phyloP scores from a whole-genome alignment of 1,140 invertebrate genomes.

The Ceratosolen solmsi region DNA sequence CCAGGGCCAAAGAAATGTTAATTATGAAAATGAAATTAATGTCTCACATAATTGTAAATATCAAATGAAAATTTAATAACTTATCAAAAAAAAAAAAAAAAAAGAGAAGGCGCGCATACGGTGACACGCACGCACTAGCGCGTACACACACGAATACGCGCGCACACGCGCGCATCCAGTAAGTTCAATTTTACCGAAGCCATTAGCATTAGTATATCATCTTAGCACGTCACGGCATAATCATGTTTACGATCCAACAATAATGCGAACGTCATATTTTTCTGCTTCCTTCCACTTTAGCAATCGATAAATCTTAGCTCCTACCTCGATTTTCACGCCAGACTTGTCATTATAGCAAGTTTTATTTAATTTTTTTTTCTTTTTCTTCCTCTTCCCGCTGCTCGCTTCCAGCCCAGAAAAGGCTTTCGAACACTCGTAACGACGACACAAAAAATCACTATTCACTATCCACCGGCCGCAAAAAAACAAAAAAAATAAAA shows the following conservation, averaged over 20 bases:
- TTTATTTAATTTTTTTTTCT: not conserved
- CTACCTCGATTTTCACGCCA: constrained; percentile 11
- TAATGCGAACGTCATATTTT: constrained; percentile 54
- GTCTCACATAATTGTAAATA: not conserved
- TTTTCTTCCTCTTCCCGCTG: not conserved
- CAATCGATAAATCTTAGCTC: constrained; percentile 51
- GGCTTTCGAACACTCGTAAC: not conserved
- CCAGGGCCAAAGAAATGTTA: not conserved
- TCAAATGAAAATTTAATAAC: not conserved
- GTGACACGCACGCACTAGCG: too few species aligned
- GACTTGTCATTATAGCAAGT: constrained; percentile 1
- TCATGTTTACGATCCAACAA: constrained; percentile 54
- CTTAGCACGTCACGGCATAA: constrained; percentile 43
- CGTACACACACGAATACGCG: too few species aligned
- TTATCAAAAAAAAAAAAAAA: not conserved
- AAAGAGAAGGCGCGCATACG: too few species aligned
- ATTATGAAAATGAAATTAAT: not conserved
- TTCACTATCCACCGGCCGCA: not conserved
- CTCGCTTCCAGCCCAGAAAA: not conserved
- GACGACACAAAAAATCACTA: not conserved
- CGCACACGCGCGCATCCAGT: too few species aligned
- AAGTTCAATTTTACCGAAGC: not conserved
- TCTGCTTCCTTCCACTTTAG: not conserved
- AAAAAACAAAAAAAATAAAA: not conserved
- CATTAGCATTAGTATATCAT: constrained; percentile 6